Conservation (phyloP, 2,113 vertebrate species). For the Psammodynastes pulverulentus region DNA sequence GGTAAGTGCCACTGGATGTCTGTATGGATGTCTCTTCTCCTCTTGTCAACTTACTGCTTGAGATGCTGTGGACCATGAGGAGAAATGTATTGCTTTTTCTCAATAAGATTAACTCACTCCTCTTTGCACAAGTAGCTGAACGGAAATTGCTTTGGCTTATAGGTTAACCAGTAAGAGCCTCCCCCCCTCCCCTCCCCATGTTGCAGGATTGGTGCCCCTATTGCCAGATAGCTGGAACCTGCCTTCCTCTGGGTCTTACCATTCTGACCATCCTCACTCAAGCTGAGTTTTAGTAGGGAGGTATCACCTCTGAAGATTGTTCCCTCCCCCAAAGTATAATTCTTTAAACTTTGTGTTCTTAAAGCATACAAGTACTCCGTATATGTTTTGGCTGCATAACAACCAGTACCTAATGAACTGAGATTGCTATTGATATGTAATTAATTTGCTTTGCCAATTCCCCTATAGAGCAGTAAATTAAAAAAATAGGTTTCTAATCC, state of each 20-base stretch:
- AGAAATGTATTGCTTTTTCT: neutral
- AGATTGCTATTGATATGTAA: neutral
- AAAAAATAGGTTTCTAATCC: neutral
- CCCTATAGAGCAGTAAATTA: neutral
- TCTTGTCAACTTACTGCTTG: neutral
- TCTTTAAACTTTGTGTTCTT: neutral
- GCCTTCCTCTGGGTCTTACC: neutral
- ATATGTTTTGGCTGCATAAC: neutral
- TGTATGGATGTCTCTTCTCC: neutral
- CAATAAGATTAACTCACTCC: neutral
- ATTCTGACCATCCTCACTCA: neutral
- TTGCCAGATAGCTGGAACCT: neutral
- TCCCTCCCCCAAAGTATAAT: neutral
- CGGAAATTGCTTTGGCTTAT: neutral
- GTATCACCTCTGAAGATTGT: neutral
- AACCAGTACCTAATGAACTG: neutral
- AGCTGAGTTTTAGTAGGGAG: neutral
- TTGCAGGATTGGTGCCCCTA: neutral
- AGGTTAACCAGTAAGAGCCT: neutral
- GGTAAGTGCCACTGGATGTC: slow-evolving; percentile 64
- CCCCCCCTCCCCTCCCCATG: neutral
- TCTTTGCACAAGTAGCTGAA: neutral
- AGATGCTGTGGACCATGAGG: neutral
- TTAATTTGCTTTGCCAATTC: neutral
- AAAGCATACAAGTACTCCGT: neutral